phyloP scores from a whole-genome alignment of 2,797 vertebrate species.

The Zonotrichia albicollis region DNA sequence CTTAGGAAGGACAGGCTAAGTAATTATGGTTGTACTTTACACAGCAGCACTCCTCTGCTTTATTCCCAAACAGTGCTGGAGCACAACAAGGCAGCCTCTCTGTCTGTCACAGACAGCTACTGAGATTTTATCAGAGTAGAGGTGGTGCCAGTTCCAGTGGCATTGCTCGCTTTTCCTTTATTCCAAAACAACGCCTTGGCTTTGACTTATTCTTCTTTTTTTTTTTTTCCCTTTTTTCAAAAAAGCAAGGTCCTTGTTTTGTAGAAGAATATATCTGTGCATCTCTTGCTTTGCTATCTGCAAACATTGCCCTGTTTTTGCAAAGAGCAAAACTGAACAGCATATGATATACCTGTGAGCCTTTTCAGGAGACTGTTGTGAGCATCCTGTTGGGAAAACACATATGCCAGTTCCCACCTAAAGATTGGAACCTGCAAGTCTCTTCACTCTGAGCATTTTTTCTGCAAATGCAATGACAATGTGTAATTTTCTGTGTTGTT shows the following conservation, averaged over 20 bases:
- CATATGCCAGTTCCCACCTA: not conserved
- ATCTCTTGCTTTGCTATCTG: not conserved
- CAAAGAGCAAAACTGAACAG: not conserved
- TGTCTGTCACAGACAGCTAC: not conserved
- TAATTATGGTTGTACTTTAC: not conserved
- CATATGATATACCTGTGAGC: not conserved
- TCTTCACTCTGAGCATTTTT: not conserved
- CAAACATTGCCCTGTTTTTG: not conserved
- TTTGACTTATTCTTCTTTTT: not conserved
- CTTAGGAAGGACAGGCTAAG: not conserved
- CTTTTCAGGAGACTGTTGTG: not conserved
- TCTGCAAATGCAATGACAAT: not conserved
- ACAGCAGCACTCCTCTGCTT: not conserved
- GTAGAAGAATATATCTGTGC: not conserved
- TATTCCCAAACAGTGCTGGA: not conserved
- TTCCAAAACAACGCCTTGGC: not conserved
- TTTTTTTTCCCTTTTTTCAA: not conserved
- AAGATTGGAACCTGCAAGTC: not conserved
- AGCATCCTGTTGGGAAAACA: not conserved
- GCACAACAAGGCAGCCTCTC: not conserved
- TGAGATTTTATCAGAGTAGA: not conserved
- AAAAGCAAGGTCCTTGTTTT: not conserved
- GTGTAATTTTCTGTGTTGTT: not conserved
- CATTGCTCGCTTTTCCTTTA: not conserved
- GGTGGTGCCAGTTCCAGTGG: not conserved